Percentiles rank a stretch among this genome's conserved stretches.
Evolutionary conservation across 2,888 invertebrate species (phyloP).

Genomic region (Myathropa florea): DNA sequence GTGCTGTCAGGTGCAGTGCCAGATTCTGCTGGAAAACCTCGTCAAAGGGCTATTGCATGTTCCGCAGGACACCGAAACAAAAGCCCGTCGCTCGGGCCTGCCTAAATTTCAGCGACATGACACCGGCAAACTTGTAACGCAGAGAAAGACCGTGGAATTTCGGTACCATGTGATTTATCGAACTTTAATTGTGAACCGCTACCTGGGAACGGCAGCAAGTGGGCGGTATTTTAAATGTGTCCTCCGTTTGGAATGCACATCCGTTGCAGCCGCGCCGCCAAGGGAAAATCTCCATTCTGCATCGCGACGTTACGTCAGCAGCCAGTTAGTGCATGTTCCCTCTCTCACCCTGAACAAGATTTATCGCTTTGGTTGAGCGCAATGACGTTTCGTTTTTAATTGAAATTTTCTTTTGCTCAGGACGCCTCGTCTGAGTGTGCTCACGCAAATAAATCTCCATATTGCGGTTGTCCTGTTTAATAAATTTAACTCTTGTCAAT

Average conservation of each 20-base stretch:
- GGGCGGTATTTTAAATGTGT: slow-evolving; percentile 51
- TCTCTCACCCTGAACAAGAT: slow-evolving; percentile 49
- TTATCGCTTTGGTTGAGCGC: slow-evolving; percentile 56
- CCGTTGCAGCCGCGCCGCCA: slow-evolving; percentile 25
- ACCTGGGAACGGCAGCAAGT: slow-evolving; percentile 15
- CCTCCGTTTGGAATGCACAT: slow-evolving; percentile 44
- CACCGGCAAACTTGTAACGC: slow-evolving; percentile 29
- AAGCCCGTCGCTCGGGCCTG: slow-evolving; percentile 16
- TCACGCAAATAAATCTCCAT: slow-evolving; percentile 74
- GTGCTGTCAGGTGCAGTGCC: slow-evolving; percentile 44
- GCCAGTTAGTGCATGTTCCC: background rate
- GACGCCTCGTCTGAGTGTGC: background rate
- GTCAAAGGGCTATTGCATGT: slow-evolving; percentile 21
- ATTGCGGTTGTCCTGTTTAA: slow-evolving; percentile 76
- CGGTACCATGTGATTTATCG: slow-evolving; percentile 56
- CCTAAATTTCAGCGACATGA: background rate
- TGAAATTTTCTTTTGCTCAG: slow-evolving; percentile 62
- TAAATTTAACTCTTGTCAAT: slow-evolving; percentile 74
- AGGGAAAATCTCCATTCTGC: slow-evolving; percentile 3
- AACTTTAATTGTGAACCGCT: slow-evolving; percentile 62
- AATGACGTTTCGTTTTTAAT: slow-evolving; percentile 66
- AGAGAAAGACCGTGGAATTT: slow-evolving; percentile 17
- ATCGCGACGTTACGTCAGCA: background rate
- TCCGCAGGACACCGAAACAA: slow-evolving; percentile 48
- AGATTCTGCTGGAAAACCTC: background rate